Percentiles rank a stretch among this genome's conserved stretches.
phyloP scores from a whole-genome alignment of 2,888 invertebrate species.

The Gandaritis pyraliata region DNA sequence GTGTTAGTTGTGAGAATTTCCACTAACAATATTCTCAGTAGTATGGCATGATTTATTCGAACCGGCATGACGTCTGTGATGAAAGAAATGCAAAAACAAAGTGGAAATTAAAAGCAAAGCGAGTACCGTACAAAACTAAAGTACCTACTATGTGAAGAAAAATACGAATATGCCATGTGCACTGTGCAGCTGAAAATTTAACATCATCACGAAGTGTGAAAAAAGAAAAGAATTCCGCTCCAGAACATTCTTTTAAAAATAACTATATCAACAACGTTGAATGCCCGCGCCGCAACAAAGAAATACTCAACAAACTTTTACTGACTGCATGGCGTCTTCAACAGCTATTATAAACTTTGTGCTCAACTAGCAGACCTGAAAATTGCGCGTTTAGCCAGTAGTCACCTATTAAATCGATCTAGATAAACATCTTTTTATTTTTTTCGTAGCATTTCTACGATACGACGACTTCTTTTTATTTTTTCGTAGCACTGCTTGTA shows the following conservation, averaged over 20 bases:
- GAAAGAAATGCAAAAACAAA: no score
- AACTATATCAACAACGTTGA: constrained; percentile 22
- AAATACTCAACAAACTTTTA: constrained; percentile 21
- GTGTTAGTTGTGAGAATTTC: no score
- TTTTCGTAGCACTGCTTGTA: constrained; percentile 13
- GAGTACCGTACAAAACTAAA: neutral
- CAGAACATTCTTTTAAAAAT: constrained; percentile 3
- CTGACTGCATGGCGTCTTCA: constrained; percentile 16
- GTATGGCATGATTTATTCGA: no score
- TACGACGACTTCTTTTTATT: constrained; percentile 9
- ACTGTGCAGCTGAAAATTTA: constrained; percentile 1
- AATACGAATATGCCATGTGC: neutral
- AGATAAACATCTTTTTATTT: constrained; percentile 3
- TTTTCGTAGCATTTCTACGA: constrained; percentile 9
- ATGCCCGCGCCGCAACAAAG: constrained; percentile 19
- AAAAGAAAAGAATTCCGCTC: constrained; percentile 4
- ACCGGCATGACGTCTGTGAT: no score
- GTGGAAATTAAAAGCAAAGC: no score
- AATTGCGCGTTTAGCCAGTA: constrained; percentile 12
- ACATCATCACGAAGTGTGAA: constrained; percentile 7
- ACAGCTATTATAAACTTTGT: constrained; percentile 26
- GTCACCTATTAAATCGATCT: no score
- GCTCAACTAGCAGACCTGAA: constrained; percentile 18
- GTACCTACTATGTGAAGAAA: neutral
- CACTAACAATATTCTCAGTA: no score